phyloP scores from a whole-genome alignment of 2,888 invertebrate species.

The Stramonita haemastoma region DNA sequence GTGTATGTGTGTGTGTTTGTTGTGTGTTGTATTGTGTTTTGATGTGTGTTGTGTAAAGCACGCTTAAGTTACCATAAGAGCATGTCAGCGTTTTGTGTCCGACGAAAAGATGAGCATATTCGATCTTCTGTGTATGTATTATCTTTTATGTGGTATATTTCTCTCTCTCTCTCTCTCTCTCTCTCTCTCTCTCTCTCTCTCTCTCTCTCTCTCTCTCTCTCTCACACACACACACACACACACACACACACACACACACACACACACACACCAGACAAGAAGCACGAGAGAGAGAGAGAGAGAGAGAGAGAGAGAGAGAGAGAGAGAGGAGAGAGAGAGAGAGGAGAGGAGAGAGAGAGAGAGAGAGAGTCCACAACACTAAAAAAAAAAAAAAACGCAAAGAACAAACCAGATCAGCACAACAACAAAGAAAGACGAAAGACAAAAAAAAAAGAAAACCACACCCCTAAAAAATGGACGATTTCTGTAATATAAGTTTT shows the following conservation, averaged over 20 bases:
- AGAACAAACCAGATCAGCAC: neutral
- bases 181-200: neutral
- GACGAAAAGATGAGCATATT: too few relatives aligned
- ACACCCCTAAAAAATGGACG: neutral
- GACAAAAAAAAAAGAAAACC: neutral
- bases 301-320: neutral
- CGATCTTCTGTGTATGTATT: neutral
- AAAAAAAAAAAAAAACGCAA: neutral
- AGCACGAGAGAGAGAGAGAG: neutral
- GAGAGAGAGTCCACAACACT: neutral
- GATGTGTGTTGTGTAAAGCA: neutral
- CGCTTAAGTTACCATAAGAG: too few relatives aligned
- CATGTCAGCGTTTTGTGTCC: neutral
- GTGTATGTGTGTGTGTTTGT: too few relatives aligned
- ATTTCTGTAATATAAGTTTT: too few relatives aligned
- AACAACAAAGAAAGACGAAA: neutral
- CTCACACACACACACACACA: conserved; percentile 16
- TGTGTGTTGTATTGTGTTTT: neutral
- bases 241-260: conserved; percentile 18
- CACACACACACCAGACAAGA: conserved; percentile 1
- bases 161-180: neutral
- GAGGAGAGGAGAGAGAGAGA: neutral
- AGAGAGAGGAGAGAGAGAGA: neutral
- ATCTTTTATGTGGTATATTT: neutral
- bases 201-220: neutral